These are phyloP conservation scores for Drosophila lacicola DNA, from an alignment of 2,888 invertebrate species.

Conservation along the genomic window DNA sequence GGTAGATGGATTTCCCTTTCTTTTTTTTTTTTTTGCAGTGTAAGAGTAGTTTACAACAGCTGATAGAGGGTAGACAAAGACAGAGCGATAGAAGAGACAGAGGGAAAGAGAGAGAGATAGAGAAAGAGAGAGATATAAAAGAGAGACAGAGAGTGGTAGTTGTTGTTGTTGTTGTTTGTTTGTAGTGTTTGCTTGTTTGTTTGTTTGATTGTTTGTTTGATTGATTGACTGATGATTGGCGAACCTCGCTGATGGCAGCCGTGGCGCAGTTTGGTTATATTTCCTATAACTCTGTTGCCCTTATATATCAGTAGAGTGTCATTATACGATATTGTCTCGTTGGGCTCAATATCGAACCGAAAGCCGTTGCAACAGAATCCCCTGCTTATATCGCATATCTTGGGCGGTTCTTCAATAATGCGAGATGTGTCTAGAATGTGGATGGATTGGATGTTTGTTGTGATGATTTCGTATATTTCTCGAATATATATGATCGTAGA, in stretches of 20 bases:
- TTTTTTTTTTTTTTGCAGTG: constrained; percentile 32
- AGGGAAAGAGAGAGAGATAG: constrained; percentile 19
- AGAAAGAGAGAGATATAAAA: constrained; percentile 16
- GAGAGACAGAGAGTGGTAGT: constrained; percentile 30
- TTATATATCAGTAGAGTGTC: constrained; percentile 79
- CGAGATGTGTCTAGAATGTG: constrained; percentile 77
- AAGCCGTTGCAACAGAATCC: constrained; percentile 81
- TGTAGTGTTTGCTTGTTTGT: constrained; percentile 22
- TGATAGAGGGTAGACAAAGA: constrained; percentile 15
- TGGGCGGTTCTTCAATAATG: constrained; percentile 74
- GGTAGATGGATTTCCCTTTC: constrained; percentile 24
- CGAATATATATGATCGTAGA: constrained; percentile 21
- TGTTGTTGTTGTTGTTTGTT: constrained; percentile 28
- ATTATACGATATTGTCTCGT: constrained; percentile 81
- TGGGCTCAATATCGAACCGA: constrained; percentile 77
- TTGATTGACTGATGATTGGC: constrained; percentile 51
- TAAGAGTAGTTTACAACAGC: constrained; percentile 35
- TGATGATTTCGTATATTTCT: constrained; percentile 52
- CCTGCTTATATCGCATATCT: constrained; percentile 74
- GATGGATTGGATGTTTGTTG: constrained; percentile 67
- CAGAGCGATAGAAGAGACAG: constrained; percentile 21
- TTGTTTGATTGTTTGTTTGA: constrained; percentile 30
- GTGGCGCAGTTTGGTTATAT: constrained; percentile 77
- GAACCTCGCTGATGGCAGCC: constrained; percentile 80
- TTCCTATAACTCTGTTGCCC: constrained; percentile 80